phyloP scores from a whole-genome alignment of 2,888 invertebrate genomes.

The Cheilosia vulpina region DNA sequence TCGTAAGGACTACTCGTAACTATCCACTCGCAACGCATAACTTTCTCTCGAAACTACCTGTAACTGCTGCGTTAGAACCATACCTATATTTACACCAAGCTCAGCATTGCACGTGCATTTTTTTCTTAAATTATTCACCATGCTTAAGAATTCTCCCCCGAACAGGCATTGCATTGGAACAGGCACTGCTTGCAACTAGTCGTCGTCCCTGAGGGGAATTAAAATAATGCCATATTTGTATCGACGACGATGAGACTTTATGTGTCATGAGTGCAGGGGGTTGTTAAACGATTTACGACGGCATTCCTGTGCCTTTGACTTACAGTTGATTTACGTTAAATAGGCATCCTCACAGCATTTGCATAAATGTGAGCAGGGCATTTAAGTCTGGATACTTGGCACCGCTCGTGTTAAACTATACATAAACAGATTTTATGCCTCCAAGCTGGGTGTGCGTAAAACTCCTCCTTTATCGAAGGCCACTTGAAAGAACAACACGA shows the following conservation, averaged over 20 bases:
- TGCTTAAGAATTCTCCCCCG: too few relatives aligned
- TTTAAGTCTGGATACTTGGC: not conserved
- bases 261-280: conserved; percentile 26
- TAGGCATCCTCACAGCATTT: not conserved
- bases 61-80: too few relatives aligned
- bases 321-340: conserved; percentile 13
- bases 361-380: not conserved
- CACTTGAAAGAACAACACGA: not conserved
- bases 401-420: not conserved
- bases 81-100: too few relatives aligned
- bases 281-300: conserved; percentile 54
- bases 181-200: not conserved
- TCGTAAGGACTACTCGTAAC: too few relatives aligned
- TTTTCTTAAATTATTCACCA: too few relatives aligned
- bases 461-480: not conserved
- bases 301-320: conserved; percentile 9
- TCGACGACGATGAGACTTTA: conserved; percentile 60
- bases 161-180: not conserved
- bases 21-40: too few relatives aligned
- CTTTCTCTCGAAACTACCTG: too few relatives aligned
- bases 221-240: conserved; percentile 47
- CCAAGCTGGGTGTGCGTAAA: not conserved
- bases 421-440: not conserved
- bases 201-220: conserved; percentile 49
- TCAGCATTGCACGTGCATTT: too few relatives aligned